A percentile compares a stretch with the other conserved stretches of the same genome.
Evolutionary conservation across 2,113 vertebrate species (phyloP).

Genomic region (Seriola aureovittata): DNA sequence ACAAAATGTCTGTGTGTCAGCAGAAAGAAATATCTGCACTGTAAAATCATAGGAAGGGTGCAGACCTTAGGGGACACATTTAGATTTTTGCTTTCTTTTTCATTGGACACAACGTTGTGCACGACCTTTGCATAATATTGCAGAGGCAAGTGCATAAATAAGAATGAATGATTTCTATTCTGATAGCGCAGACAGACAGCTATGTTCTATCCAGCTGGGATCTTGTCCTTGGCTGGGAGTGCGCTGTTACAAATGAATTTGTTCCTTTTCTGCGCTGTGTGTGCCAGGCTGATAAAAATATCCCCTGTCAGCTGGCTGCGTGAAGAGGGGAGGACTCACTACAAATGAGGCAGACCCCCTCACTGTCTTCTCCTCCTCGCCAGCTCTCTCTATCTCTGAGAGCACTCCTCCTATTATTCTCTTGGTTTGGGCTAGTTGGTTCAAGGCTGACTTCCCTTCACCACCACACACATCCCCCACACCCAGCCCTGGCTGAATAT

Average conservation of each 20-base stretch:
- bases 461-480: background rate
- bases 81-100: constrained; percentile 55
- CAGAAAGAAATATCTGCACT: constrained; percentile 23
- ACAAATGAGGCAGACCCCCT: constrained; percentile 77
- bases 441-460: constrained; percentile 58
- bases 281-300: constrained; percentile 81
- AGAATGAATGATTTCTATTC: constrained; percentile 70
- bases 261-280: constrained; percentile 71
- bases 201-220: constrained; percentile 74
- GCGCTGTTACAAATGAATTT: constrained; percentile 76
- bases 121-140: constrained; percentile 43
- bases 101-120: constrained; percentile 49
- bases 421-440: constrained; percentile 49
- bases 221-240: constrained; percentile 74
- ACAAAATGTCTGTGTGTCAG: constrained; percentile 19
- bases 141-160: constrained; percentile 65
- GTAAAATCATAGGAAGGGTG: constrained; percentile 3
- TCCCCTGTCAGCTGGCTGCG: constrained; percentile 75
- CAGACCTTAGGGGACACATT: constrained; percentile 46
- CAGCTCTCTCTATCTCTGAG: constrained; percentile 43
- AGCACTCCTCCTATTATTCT: constrained; percentile 63
- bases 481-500: constrained; percentile 37
- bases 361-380: constrained; percentile 47
- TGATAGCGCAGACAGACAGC: constrained; percentile 66
- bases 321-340: constrained; percentile 66